Evolutionary conservation across 2,113 vertebrate genomes (phyloP), one percentile per base, ranked within the genome.

Genomic region (Enhydra lutris): DNA sequence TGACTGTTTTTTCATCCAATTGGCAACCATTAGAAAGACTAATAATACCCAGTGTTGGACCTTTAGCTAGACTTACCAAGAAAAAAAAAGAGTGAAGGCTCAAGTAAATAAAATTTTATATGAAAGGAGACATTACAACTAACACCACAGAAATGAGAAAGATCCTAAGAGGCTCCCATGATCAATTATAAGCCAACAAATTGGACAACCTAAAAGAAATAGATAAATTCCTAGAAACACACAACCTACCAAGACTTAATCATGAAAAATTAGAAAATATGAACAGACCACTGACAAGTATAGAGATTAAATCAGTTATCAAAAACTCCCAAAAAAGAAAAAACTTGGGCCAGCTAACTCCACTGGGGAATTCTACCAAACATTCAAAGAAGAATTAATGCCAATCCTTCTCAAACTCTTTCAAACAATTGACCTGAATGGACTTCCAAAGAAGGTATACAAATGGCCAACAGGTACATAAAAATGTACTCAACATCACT

Each of bases 21-120:
- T 86, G 69, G 24, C 20, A 90, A 86, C 78, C n/a, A 88, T 78
- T 91, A 91, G 84, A 92, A 73, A 89, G 14, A 79, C n/a, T 65
- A 83, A 36, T 81, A 71, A 71, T 59, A 89, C 31, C 50, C 63
- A 80, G 24, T 23, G 8, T 59, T 89, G 61, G 24, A 39, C n/a
- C 65, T 80, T 87, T 20, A 80, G 24, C 63, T 89, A 59, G 63
- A 81, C 23, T 47, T 21, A 80, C 31, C 36, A 80, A 36, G 59
- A 13, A 36, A 87, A 69, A 57, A 29, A 65, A 36, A 94, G 36
- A 80, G 17, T 24, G 42, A 71, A 80, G 36, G 39, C 26, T 69
- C 74, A 47, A 89, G 69, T 69, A 83, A 92, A 67, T 39, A 76
- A 39, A 80, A 81, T 81, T 36, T 61, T 81, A 81, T 81, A 81